Evolutionary conservation across 1,140 invertebrate genomes (phyloP).

Genomic region (Psilanteris sp.): DNA sequence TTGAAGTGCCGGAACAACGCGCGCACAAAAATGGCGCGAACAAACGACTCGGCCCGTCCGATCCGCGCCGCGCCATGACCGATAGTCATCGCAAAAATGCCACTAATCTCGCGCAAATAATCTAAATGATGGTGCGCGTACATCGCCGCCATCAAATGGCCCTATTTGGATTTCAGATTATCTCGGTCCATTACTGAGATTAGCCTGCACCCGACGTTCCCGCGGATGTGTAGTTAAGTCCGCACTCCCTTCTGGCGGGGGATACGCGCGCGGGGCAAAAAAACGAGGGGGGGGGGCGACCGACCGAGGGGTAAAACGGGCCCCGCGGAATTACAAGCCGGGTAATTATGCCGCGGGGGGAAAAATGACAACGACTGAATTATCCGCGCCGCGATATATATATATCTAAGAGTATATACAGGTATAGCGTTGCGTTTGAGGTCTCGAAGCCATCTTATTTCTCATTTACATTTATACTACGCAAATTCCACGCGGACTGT

Average conservation of each 20-base stretch:
- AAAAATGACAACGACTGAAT: slow-evolving; percentile 42
- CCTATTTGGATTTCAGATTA: slow-evolving; percentile 65
- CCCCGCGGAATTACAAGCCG: slow-evolving; percentile 41
- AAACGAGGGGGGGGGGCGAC: too few relatives aligned
- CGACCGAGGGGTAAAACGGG: too few relatives aligned
- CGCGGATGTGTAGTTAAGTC: slow-evolving; percentile 47
- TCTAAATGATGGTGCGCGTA: slow-evolving; percentile 59
- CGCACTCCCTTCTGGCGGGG: slow-evolving; percentile 39
- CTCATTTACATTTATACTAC: too few relatives aligned
- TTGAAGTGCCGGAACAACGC: slow-evolving; percentile 46
- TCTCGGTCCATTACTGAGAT: slow-evolving; percentile 62
- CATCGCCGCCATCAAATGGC: slow-evolving; percentile 54
- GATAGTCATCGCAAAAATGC: slow-evolving; percentile 46
- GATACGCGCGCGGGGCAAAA: slow-evolving; percentile 7
- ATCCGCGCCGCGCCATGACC: slow-evolving; percentile 47
- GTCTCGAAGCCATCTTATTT: too few relatives aligned
- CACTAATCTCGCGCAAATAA: slow-evolving; percentile 63
- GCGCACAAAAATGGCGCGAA: slow-evolving; percentile 44
- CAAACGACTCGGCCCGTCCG: slow-evolving; percentile 40
- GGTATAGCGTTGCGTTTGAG: too few relatives aligned
- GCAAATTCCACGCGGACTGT: too few relatives aligned
- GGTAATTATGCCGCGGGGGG: slow-evolving; percentile 43
- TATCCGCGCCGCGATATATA: slow-evolving; percentile 21
- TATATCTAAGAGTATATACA: slow-evolving; percentile 38
- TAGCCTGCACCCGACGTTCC: slow-evolving; percentile 51